Evolutionary conservation across 2,888 invertebrate species (phyloP), one percentile per base, ranked within the genome.

Genomic region (Autographa pulchrina): DNA sequence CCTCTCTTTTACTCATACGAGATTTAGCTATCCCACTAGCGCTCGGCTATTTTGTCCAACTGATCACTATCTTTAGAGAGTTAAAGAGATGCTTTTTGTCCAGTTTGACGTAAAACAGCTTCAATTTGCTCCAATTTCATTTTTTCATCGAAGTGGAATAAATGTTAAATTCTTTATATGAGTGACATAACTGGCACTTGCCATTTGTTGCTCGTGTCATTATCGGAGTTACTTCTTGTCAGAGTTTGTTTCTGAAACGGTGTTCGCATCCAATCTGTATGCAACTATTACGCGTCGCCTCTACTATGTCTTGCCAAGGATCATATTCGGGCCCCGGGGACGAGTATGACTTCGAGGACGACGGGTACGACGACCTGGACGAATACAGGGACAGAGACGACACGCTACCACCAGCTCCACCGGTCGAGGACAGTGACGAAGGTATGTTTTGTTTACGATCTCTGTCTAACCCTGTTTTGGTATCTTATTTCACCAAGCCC

Each of bases 301-400:
- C 95, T 89, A 93, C 94, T 90, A 97, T 97, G 97, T 97, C 97
- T 88, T 97, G 96, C 93, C 96, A 97, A 92, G 97, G 97, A 89
- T 97, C 97, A 76, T 97, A 96, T 93, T 97, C 97, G 82, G 96
- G 97, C 83, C 97, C 96, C 86, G 96, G 96, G 77, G 97, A 97
- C 88, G 97, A 97, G 87, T 97, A 97, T 88, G 97, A 97, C 86
- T 97, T 97, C 89, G 97, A 97, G 72, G 97, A 97, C 81, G 97
- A 97, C 71, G 97, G 97, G 86, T 97, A 97, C 86, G 97, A 97
- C 82, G 97, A 97, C 85, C 86, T 96, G 83, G 97, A 97, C 75
- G 97, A 97, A 80, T 97, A 97, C 84, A 95, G 97, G 69, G 97
- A 97, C 76, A 96, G 96, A 72, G 97, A 97, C 72, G 97, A 88